phyloP scores from a whole-genome alignment of 2,113 vertebrate species.

The Forbesichthys agassizii region DNA sequence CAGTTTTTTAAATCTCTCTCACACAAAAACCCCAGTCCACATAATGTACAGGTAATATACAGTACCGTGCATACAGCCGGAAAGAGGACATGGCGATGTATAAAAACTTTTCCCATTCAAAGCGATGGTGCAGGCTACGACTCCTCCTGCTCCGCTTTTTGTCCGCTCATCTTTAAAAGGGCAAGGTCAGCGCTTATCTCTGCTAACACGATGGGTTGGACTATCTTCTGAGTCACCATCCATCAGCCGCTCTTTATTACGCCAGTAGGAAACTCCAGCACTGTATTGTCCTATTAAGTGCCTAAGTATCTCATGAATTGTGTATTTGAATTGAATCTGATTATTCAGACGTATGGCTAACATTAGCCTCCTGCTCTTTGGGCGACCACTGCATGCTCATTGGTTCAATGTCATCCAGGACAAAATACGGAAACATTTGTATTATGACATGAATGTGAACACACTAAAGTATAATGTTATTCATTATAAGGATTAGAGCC shows the following conservation, averaged over 20 bases:
- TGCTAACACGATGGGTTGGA: background rate
- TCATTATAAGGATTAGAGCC: background rate
- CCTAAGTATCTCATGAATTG: background rate
- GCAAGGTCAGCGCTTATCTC: constrained; percentile 16
- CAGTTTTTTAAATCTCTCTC: constrained; percentile 1
- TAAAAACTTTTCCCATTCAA: constrained; percentile 15
- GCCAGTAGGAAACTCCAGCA: background rate
- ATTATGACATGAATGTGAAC: constrained; percentile 8
- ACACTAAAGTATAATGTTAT: constrained; percentile 6
- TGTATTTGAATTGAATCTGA: constrained; percentile 11
- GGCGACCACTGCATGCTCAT: constrained; percentile 12
- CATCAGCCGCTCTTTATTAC: background rate
- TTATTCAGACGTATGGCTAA: constrained; percentile 10
- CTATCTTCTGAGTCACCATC: constrained; percentile 2
- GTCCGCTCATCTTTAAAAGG: constrained; percentile 14
- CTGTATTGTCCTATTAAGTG: background rate
- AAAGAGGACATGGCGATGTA: background rate
- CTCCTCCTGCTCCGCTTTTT: constrained; percentile 5
- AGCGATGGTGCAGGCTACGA: background rate
- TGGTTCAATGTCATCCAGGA: constrained; percentile 17
- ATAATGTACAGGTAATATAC: too few relatives aligned
- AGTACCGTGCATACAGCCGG: background rate
- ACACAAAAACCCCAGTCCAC: too few relatives aligned
- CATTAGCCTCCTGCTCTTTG: constrained; percentile 6
- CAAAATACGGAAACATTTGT: constrained; percentile 20